Evolutionary conservation across 2,113 vertebrate genomes (phyloP).

Genomic region (Pagrus major): DNA sequence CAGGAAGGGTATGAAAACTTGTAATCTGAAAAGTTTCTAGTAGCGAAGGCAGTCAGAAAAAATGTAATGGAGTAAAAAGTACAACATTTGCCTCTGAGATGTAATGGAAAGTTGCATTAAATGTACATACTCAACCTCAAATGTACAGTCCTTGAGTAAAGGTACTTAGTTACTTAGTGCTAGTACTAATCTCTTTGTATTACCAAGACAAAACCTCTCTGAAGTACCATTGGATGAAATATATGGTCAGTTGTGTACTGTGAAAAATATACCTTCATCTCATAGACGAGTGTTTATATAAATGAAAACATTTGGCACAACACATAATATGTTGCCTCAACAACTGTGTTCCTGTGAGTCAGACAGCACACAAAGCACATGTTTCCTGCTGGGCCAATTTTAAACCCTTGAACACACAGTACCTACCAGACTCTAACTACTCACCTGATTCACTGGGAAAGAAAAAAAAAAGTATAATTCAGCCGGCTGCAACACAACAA

Average conservation of each 20-base stretch:
- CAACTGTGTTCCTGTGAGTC: neutral
- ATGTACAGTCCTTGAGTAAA: no score
- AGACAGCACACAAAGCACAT: neutral
- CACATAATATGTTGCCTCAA: neutral
- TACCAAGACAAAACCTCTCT: no score
- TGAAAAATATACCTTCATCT: neutral
- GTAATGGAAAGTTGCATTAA: no score
- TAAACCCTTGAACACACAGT: slow-evolving; percentile 5
- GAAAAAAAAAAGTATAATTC: neutral
- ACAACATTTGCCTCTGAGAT: no score
- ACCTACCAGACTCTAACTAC: slow-evolving; percentile 9
- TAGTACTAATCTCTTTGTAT: no score
- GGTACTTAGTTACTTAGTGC: no score
- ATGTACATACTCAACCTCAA: no score
- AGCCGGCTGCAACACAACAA: neutral
- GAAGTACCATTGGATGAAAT: neutral
- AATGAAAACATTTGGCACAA: neutral
- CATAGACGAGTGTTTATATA: neutral
- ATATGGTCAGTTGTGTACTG: neutral
- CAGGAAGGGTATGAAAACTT: no score
- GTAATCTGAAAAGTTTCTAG: no score
- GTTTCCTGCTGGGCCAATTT: neutral
- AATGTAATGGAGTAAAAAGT: no score
- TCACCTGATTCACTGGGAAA: slow-evolving; percentile 4
- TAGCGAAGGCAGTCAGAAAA: no score